Evolutionary conservation across 2,797 vertebrate genomes (phyloP).

Genomic region (Nannoperca obscura): DNA sequence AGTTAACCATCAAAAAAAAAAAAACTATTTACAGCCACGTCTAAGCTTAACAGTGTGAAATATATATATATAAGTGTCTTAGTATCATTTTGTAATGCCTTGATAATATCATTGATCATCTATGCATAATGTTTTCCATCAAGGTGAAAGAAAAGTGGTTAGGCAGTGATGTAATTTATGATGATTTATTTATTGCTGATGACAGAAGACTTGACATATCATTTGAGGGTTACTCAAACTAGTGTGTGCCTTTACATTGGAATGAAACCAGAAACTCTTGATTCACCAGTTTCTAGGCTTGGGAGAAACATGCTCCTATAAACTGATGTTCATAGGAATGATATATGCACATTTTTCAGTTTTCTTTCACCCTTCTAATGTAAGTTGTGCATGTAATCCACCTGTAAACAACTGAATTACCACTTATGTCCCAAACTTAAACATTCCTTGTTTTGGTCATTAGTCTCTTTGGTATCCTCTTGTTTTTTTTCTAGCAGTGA

Average conservation of each 20-base stretch:
- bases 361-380: not conserved
- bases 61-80: no score
- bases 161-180: not conserved
- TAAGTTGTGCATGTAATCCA: not conserved
- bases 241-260: conserved; percentile 22
- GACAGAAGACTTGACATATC: conserved; percentile 28
- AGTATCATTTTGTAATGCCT: not conserved
- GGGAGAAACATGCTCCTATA: conserved; percentile 10
- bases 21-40: not conserved
- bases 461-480: not conserved
- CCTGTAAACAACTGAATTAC: not conserved
- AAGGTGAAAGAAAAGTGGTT: conserved; percentile 7
- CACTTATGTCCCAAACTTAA: not conserved
- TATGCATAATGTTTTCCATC: not conserved
- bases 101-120: not conserved
- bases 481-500: not conserved
- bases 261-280: conserved; percentile 58
- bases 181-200: no score
- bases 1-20: not conserved
- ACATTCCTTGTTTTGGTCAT: conserved; percentile 3
- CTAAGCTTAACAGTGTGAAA: not conserved
- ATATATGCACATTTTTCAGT: not conserved
- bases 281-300: conserved; percentile 45
- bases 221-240: conserved; percentile 35
- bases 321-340: conserved; percentile 7